Evolutionary conservation across 2,113 vertebrate species (phyloP).

Genomic region (Cygnus buccinator): DNA sequence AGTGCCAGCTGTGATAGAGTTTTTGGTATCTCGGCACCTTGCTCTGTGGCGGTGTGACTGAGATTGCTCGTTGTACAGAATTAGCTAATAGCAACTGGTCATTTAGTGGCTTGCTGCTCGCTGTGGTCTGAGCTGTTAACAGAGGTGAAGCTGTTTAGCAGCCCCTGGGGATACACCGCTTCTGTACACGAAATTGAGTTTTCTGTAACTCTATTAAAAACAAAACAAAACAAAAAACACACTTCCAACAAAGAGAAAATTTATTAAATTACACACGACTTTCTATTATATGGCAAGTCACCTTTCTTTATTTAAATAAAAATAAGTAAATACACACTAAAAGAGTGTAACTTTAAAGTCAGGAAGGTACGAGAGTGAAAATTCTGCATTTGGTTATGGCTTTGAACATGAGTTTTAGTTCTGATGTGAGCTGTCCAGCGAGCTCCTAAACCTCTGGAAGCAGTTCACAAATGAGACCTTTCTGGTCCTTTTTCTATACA

Average conservation of each 20-base stretch:
- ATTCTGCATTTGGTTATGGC: fast-evolving
- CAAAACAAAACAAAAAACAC: background rate
- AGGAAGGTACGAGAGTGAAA: background rate
- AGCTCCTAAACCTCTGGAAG: background rate
- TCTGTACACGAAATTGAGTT: background rate
- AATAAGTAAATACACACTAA: background rate
- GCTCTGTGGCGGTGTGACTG: background rate
- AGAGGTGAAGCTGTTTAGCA: background rate
- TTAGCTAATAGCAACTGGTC: background rate
- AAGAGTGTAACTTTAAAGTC: fast-evolving
- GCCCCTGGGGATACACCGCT: background rate
- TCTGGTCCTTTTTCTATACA: background rate
- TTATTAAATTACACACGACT: background rate
- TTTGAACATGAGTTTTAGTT: background rate
- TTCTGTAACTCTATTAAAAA: background rate
- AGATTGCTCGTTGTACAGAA: fast-evolving
- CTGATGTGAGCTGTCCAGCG: fast-evolving
- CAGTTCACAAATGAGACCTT: background rate
- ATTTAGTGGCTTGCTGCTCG: fast-evolving
- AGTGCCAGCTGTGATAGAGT: background rate
- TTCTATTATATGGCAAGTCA: background rate
- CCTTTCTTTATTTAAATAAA: background rate
- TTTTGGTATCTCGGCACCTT: background rate
- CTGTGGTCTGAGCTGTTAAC: background rate
- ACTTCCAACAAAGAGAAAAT: background rate